A percentile compares a stretch with the other conserved stretches of the same genome.
These are phyloP conservation scores for Himalopsyche japonica DNA, from an alignment of 2,888 invertebrate species.

Conservation along the genomic window DNA sequence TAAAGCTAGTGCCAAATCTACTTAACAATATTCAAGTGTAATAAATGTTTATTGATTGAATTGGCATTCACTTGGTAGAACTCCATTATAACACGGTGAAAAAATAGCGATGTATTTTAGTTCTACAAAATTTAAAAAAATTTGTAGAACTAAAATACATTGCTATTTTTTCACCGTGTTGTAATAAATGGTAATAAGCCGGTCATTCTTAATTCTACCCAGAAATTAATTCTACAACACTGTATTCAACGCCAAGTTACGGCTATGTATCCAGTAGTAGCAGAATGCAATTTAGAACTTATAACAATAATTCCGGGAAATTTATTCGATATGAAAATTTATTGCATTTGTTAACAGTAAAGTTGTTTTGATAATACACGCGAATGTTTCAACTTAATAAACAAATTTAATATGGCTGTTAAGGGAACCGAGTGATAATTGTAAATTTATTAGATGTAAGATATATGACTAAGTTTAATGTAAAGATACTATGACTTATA, in stretches of 20 bases:
- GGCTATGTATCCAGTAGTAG: background rate
- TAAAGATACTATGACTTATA: no score
- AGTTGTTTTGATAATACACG: background rate
- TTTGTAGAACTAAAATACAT: no score
- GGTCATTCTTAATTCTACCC: background rate
- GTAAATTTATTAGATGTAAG: no score
- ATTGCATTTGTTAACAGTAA: background rate
- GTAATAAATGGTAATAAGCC: no score
- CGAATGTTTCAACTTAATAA: background rate
- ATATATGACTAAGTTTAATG: no score
- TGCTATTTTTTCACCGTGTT: no score
- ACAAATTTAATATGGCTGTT: background rate
- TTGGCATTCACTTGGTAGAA: no score
- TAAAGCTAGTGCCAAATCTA: background rate
- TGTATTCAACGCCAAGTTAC: background rate
- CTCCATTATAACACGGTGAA: no score
- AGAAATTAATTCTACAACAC: background rate
- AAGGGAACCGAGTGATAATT: background rate
- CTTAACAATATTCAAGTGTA: background rate
- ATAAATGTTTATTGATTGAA: background rate
- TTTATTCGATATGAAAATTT: background rate
- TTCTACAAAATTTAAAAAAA: no score
- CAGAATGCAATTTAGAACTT: background rate
- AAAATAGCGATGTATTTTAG: no score
- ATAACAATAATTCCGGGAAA: background rate